Evolutionary conservation across 2,797 vertebrate species (phyloP).

Genomic region (Somateria mollissima): DNA sequence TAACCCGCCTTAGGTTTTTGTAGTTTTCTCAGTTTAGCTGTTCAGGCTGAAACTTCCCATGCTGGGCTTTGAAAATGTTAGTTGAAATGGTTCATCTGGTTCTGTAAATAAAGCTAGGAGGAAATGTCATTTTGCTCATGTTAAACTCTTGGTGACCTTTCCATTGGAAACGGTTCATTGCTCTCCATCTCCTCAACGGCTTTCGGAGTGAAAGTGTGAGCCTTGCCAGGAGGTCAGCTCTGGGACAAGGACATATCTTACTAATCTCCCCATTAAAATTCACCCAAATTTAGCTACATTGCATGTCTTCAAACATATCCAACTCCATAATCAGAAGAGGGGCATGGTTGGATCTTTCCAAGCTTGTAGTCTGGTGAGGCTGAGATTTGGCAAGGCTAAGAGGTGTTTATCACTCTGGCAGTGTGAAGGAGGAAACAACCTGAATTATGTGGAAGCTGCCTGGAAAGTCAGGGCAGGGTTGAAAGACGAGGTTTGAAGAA

Average conservation of each 20-base stretch:
- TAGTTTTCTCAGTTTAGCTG: constrained; percentile 16
- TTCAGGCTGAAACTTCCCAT: constrained; percentile 16
- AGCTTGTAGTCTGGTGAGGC: not conserved
- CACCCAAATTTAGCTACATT: not conserved
- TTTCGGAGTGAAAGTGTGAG: not conserved
- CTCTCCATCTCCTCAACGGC: not conserved
- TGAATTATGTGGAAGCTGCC: not conserved
- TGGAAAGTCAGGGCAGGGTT: not conserved
- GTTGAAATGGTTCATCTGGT: constrained; percentile 54
- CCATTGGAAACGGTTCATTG: constrained; percentile 46
- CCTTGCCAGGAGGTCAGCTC: constrained; percentile 31
- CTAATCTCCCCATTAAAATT: not conserved
- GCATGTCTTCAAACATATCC: not conserved
- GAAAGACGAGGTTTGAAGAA: not conserved
- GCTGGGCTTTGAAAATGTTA: constrained; percentile 49
- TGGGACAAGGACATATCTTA: not conserved
- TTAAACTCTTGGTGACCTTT: constrained; percentile 61
- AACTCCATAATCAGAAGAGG: not conserved
- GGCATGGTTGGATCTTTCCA: not conserved
- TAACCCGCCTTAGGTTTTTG: not conserved
- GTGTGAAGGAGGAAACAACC: constrained; percentile 8
- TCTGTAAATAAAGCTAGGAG: constrained; percentile 53
- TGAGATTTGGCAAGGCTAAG: not conserved
- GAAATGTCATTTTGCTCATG: constrained; percentile 47
- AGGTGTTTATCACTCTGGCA: not conserved